These are phyloP conservation scores for Philhelius pedissequus DNA, from an alignment of 2,888 invertebrate species.

Conservation along the genomic window DNA sequence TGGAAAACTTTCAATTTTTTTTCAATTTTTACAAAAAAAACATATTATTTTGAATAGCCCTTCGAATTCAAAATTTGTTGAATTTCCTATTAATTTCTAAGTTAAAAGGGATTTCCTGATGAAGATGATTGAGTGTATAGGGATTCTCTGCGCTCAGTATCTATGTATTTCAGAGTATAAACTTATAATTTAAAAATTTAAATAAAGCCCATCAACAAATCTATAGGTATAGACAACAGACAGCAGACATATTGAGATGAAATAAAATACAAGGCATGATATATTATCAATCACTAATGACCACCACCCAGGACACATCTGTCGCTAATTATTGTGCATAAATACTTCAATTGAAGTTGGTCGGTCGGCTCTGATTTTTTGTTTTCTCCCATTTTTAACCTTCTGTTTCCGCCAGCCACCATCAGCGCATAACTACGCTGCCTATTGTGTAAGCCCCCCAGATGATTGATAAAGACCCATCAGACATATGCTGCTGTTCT, in stretches of 20 bases:
- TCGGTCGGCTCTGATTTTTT: slow-evolving; percentile 12
- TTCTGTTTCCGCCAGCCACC: not conserved
- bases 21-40: no score
- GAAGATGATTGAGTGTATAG: no score
- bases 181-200: no score
- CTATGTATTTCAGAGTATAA: no score
- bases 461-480: slow-evolving; percentile 61
- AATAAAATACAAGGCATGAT: not conserved
- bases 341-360: slow-evolving; percentile 48
- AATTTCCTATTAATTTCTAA: no score
- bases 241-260: slow-evolving; percentile 19
- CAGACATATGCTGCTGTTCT: slow-evolving; percentile 56
- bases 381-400: not conserved
- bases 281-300: slow-evolving; percentile 54
- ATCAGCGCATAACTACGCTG: not conserved
- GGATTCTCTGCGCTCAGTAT: no score
- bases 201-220: no score
- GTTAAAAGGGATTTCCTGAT: no score
- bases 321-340: slow-evolving; percentile 67
- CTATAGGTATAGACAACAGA: slow-evolving; percentile 1
- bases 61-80: no score
- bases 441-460: slow-evolving; percentile 43
- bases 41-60: no score
- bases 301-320: slow-evolving; percentile 63
- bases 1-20: no score